Evolutionary conservation across 1,140 invertebrate species (phyloP).

Genomic region (Amphibalanus amphitrite): DNA sequence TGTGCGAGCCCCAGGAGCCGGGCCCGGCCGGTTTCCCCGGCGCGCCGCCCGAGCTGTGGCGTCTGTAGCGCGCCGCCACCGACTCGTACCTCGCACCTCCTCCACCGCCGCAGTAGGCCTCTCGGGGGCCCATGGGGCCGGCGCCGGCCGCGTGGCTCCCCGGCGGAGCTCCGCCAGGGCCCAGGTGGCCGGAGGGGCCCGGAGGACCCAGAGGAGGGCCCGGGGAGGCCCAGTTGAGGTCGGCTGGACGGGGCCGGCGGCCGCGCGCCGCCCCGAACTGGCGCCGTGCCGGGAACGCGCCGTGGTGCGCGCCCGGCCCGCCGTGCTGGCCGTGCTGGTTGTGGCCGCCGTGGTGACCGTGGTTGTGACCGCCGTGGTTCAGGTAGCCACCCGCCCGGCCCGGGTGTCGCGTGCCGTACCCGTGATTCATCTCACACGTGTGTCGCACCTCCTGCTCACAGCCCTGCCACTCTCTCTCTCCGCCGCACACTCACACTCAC

Average conservation of each 20-base stretch:
- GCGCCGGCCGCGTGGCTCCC: conserved; percentile 1
- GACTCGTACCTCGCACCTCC: conserved; percentile 18
- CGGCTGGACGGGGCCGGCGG: conserved; percentile 3
- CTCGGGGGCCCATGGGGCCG: conserved; percentile 18
- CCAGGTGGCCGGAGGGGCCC: no score
- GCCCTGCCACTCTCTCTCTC: no score
- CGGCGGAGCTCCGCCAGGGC: no score
- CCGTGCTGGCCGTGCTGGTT: conserved; percentile 7
- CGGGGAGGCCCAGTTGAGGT: no score
- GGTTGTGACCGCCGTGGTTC: conserved; percentile 11
- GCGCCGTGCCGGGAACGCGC: conserved; percentile 11
- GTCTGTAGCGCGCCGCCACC: neutral
- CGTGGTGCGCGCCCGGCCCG: conserved; percentile 10
- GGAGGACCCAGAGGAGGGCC: no score
- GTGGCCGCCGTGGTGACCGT: conserved; percentile 3
- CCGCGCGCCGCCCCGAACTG: neutral
- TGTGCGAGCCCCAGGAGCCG: no score
- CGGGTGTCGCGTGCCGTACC: no score
- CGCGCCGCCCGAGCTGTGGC: conserved; percentile 8
- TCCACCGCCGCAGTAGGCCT: no score
- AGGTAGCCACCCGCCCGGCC: conserved; percentile 18
- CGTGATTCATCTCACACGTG: neutral
- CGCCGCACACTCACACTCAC: no score
- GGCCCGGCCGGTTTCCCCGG: no score
- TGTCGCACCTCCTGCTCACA: no score